A percentile compares a stretch with the other conserved stretches of the same genome.
Evolutionary conservation across 2,797 vertebrate species (phyloP).

Genomic region (Chrysocyon brachyurus): DNA sequence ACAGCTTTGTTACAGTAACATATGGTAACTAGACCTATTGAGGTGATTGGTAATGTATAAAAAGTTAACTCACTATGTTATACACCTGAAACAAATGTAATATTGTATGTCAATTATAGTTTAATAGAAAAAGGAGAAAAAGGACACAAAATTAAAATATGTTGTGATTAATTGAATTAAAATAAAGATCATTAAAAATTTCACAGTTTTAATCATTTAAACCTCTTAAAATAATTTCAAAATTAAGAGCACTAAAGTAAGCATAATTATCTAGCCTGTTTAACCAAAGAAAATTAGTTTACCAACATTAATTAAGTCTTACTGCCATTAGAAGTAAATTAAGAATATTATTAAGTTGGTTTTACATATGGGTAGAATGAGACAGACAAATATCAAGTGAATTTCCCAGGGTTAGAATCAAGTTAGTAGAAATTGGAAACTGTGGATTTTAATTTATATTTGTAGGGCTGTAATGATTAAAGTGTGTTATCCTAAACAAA

Average conservation of each 20-base stretch:
- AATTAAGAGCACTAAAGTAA: constrained; percentile 67
- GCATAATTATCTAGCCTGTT: constrained; percentile 71
- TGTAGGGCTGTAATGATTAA: constrained; percentile 68
- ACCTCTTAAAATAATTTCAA: constrained; percentile 61
- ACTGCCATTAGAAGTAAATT: constrained; percentile 77
- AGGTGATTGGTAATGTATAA: not conserved
- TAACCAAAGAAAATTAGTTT: constrained; percentile 72
- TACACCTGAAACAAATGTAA: not conserved
- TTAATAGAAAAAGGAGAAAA: not conserved
- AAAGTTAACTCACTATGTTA: not conserved
- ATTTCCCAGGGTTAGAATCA: constrained; percentile 72
- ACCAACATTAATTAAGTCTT: constrained; percentile 75
- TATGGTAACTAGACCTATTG: not conserved
- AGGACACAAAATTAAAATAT: constrained; percentile 58
- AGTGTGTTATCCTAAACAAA: constrained; percentile 49
- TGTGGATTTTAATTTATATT: constrained; percentile 78
- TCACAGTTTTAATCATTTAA: constrained; percentile 64
- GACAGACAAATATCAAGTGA: constrained; percentile 70
- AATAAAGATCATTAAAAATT: constrained; percentile 68
- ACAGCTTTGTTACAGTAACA: not conserved
- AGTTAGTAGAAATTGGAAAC: constrained; percentile 67
- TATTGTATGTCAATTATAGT: not conserved
- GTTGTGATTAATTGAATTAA: constrained; percentile 52
- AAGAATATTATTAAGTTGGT: constrained; percentile 73
- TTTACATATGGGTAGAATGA: constrained; percentile 68